Conservation (phyloP, 2,797 vertebrate genomes). For the Enteromius treurensis region DNA sequence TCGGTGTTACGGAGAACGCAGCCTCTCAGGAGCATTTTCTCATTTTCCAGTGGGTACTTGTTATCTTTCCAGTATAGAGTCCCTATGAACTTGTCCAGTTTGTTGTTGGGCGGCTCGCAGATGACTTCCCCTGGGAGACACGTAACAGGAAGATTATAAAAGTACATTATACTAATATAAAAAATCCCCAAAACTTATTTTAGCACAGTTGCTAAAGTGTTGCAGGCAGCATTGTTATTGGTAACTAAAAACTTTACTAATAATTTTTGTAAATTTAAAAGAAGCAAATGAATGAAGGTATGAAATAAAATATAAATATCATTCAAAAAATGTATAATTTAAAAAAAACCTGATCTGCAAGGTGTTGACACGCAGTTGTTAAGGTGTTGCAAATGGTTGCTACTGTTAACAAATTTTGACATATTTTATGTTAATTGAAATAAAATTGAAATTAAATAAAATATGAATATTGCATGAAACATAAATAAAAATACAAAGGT, state of each 20-base stretch:
- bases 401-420: too few relatives aligned
- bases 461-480: not conserved
- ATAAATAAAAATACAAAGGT: not conserved
- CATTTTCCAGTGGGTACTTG: constrained; percentile 81
- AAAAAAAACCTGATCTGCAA: too few relatives aligned
- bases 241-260: too few relatives aligned
- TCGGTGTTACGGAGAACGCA: constrained; percentile 86
- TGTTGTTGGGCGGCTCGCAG: constrained; percentile 87
- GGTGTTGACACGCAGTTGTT: too few relatives aligned
- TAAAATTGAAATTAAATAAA: not conserved
- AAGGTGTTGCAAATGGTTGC: too few relatives aligned
- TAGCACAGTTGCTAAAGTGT: too few relatives aligned
- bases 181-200: too few relatives aligned
- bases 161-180: not conserved
- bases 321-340: too few relatives aligned
- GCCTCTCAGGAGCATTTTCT: constrained; percentile 83
- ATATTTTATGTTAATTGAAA: too few relatives aligned
- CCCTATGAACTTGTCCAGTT: constrained; percentile 82
- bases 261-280: too few relatives aligned
- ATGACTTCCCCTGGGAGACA: constrained; percentile 77
- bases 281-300: not conserved
- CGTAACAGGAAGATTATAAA: not conserved
- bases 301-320: not conserved
- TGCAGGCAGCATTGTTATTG: not conserved
- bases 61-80: constrained; percentile 80